Evolutionary conservation across 2,797 vertebrate species (phyloP), one percentile per base, ranked within the genome.

Genomic region (Oreochromis mossambicus): DNA sequence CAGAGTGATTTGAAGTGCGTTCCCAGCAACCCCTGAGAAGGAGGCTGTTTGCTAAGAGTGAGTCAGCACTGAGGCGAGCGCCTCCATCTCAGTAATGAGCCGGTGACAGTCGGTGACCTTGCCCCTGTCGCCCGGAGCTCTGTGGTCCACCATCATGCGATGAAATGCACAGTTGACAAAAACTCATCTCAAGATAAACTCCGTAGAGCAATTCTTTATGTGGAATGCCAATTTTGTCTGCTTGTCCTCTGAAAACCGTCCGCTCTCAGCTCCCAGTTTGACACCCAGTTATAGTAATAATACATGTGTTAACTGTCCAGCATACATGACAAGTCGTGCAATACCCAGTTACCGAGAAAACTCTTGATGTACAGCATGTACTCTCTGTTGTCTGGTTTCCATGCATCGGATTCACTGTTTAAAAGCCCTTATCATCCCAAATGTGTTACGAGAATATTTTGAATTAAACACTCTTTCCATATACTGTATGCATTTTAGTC

Each of bases 391-490:
- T 93, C 85, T 80, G 75, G 80, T 91, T 85, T 93, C 83, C 61
- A 78, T 87, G 81, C 87, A 75, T 92, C 86, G 80, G 81, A 90
- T 81, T 91, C 79, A 89, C n/a, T 82, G 70, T 90, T 85, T 83
- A 79, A 77, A 88, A 85, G 46, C 70, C 34, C 85, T 36, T 91
- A 93, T 92, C 89, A 85, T 91, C 90, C 84, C 34, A 87, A 89
- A 92, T 91, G 88, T 94, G 87, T 93, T 73, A 88, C 75, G 50
- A 79, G 88, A 94, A 91, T 95, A 95, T 96, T 95, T 96, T 96
- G 83, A 95, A 95, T 94, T 95, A 95, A 95, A 96, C 52, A 79
- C 84, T 93, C 89, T 95, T 96, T 94, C 90, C 92, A 94, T 89
- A 92, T 54, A 86, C 50, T 75, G 56, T 14, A 77, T 51, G 19